These are phyloP conservation scores for Mus musculus DNA, from an alignment of 2,113 vertebrate species.

Conservation along the genomic window GRCm39 chr6:140396501-140397000, in stretches of 20 bases:
- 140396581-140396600: neutral
- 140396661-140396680: neutral
- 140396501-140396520: constrained; percentile 18
- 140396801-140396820: neutral
- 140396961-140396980: neutral
- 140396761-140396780: neutral
- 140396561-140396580: neutral
- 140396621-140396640: neutral
- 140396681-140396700: neutral
- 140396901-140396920: constrained; percentile 15
- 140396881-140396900: neutral
- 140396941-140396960: neutral
- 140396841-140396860: neutral
- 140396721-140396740: neutral
- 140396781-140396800: neutral
- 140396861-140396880: neutral
- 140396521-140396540: neutral
- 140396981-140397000: neutral
- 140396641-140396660: neutral
- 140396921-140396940: neutral
- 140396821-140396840: neutral
- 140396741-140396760: neutral
- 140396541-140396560: neutral
- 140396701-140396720: neutral
- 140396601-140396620: too few relatives aligned